These are phyloP conservation scores for Squalus acanthias DNA, from an alignment of 2,797 vertebrate genomes.

Conservation along the genomic window DNA sequence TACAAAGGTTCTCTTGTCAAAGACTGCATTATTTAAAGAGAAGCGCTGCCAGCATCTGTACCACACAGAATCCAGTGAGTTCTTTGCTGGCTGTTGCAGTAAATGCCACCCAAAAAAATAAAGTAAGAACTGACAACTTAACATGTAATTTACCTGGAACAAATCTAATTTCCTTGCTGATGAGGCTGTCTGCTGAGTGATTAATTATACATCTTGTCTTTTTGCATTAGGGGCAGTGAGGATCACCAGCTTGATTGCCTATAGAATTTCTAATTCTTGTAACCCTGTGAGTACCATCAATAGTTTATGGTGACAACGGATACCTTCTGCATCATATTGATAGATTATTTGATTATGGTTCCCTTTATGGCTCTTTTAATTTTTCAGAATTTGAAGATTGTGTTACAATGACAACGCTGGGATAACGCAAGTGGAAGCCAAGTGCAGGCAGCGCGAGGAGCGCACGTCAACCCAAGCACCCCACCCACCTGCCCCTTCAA, in stretches of 20 bases:
- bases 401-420: background rate
- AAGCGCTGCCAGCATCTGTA: background rate
- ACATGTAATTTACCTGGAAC: background rate
- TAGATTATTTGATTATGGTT: background rate
- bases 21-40: background rate
- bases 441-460: too few relatives aligned
- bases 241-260: background rate
- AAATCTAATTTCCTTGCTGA: conserved; percentile 18
- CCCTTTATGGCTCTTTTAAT: background rate
- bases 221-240: background rate
- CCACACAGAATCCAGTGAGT: background rate
- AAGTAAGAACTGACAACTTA: background rate
- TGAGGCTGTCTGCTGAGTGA: background rate
- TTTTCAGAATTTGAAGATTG: background rate
- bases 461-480: too few relatives aligned
- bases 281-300: background rate
- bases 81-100: background rate
- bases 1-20: background rate
- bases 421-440: background rate
- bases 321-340: background rate
- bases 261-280: background rate
- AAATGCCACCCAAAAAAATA: background rate
- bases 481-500: too few relatives aligned
- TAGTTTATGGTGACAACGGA: background rate
- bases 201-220: background rate